Base-by-base conservation (phyloP, 2,113 vertebrate genomes). In the Mugil cephalus region DNA sequence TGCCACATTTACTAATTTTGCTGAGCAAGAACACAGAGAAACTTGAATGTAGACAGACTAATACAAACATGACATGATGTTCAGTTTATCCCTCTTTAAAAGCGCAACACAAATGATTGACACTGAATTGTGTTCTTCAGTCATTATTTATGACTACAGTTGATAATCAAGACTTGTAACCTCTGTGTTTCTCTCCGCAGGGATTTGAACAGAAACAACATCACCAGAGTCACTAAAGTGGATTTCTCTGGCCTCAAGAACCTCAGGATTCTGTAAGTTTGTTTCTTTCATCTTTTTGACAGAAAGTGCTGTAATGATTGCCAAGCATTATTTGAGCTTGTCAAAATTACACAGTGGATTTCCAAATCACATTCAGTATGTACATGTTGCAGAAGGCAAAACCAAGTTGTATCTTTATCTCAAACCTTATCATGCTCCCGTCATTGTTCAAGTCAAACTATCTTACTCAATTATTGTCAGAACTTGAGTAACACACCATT, bases 191-290 rank as follows among this genome's bases (percentile, higher is more conserved):
- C 47, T 69, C 46, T 85, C 35, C 69, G 18, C 86, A 99, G 98
- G 90, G 98, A 99, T 88, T 90, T 99, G 88, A 97, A 99, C 90
- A 95, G 95, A 92, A 99, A 99, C 78, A 99, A 99, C 78, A 97
- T 99, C 89, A 98, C 97, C 64, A 95, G 96, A 79, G 96, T 99
- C 90, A 96, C 96, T 1, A 99, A 98, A 92, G 96, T 90, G 4
- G 98, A 99, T 88, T 99, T 99, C 40, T 91, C 95, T 1, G 96
- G 95, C 30, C 90, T 99, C 76, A 99, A 98, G 93, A 99, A 98
- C 87, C 96, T 99, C 47, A 94, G 97, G 68, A 98, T 99, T 86
- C 91, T 99, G 98, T 99, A 93, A 98, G 98, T 95, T 24, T 77
- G 0, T 24, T 18, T 58, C 4, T 24, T 67, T 50, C 21, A 58